Evolutionary conservation across 92 coral and sea anemone species (phyloP), one percentile per base, ranked within the genome.

Genomic region (Palythoa caribaeorum): DNA sequence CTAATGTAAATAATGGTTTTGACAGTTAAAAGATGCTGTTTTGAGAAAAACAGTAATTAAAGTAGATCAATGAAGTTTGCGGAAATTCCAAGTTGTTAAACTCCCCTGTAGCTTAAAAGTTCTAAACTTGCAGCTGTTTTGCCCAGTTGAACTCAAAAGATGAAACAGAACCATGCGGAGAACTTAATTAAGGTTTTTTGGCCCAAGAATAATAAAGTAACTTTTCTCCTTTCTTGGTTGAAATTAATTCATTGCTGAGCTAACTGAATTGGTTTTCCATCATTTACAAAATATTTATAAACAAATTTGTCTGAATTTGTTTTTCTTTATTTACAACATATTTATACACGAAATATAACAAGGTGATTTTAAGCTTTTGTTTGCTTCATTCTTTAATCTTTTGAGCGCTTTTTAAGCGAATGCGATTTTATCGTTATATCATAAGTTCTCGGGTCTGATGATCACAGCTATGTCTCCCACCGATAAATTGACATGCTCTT

Each of bases 11-110:
- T 81, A 81, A 81, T 81, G 76, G 59, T 28, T 44, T 66, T 81
- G 86, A 81, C 86, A 81, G 86, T 81, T 65, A 66, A 65, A 68
- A 81, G 86, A 57, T 63, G 76, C 75, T 66, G 40, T 81, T 81
- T 66, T n/a, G 48, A 77, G 14, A 78, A 55, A 78, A 54, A 50
- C 16, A 36, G 86, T 40, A 81, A 81, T 63, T 63, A 48, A 66
- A 81, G 66, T 54, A 20, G 63, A 54, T 77, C 83, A 50, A 50
- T 36, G 15, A 6, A 63, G 40, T 52, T 65, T 21, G 76, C 60
- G 74, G 86, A 81, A 81, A 81, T 81, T 81, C 86, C 62, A 28
- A 28, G 28, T 65, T 81, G 37, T 69, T 68, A 37, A 10, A 59
- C 19, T 38, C 70, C 19, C 76, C 86, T 54, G 35, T 66, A 15